A percentile compares a stretch with the other conserved stretches of the same genome.
These are phyloP conservation scores for Hypotaenidia okinawae DNA, from an alignment of 2,797 vertebrate species.

Conservation along the genomic window DNA sequence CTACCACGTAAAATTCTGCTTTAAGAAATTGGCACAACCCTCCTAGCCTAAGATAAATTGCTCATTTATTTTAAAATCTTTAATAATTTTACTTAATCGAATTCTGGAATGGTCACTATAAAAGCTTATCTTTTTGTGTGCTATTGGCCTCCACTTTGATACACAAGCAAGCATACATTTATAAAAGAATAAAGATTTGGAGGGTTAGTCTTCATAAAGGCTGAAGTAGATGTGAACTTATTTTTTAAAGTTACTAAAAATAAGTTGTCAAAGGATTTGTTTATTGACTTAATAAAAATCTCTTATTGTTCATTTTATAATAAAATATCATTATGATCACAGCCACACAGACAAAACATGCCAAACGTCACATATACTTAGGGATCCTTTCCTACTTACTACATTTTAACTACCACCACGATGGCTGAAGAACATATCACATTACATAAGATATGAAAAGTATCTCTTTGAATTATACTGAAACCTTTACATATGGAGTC, in stretches of 20 bases:
- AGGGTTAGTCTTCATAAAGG: neutral
- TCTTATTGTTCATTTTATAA: neutral
- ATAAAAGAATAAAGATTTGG: neutral
- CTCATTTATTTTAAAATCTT: neutral
- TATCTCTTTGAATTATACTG: neutral
- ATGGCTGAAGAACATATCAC: neutral
- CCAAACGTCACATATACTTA: neutral
- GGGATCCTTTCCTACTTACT: neutral
- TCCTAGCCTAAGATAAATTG: neutral
- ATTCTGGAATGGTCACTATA: neutral
- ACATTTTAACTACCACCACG: neutral
- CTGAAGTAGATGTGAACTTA: neutral
- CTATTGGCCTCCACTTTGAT: neutral
- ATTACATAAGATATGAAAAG: neutral
- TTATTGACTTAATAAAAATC: neutral
- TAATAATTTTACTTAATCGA: conserved; percentile 14
- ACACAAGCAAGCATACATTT: neutral
- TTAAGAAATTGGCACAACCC: neutral
- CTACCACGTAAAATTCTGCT: neutral
- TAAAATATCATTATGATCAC: neutral
- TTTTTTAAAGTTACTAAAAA: neutral
- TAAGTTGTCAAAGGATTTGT: neutral
- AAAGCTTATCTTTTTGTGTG: neutral
- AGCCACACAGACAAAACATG: neutral
- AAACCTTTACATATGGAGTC: neutral